Evolutionary conservation across 2,113 vertebrate species (phyloP), one percentile per base, ranked within the genome.

Genomic region (Oryzias woworae): DNA sequence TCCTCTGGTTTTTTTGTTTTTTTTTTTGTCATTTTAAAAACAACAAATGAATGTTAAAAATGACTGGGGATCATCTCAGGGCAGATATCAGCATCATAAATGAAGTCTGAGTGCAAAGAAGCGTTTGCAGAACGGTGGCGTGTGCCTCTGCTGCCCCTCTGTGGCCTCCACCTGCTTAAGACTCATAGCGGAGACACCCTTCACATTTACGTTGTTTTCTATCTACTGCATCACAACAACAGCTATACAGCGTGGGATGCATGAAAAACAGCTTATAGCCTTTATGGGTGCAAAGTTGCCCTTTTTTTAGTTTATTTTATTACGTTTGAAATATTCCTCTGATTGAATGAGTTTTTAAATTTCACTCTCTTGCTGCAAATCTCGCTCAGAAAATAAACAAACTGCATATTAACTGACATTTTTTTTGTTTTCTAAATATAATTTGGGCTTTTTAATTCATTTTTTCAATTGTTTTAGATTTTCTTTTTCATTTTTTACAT

Each of bases 131-230:
- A n/a, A 50, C 15, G 23, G 53, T 66, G 82, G 20, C 46, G 36
- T 78, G 84, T 80, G 53, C 66, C 70, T 77, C 77, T 88, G 82
- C 84, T 87, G 85, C 88, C 88, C 76, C 82, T 81, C 78, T 75
- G 83, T 84, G 86, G 84, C 66, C 53, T 74, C 71, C 68, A 6
- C 1, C 68, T 46, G 76, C 14, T 31, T 31, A 50, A 47, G 44
- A 14, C 62, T 48, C 22, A 36, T 18, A 51, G 49, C 17, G 24
- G 23, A 24, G 23, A 16, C 23, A 18, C 4, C 20, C 36, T 58
- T 63, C 24, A 3, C 42, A 8, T 14, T 49, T 28, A 50, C 56
- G 52, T 70, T 69, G 16, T 68, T 75, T 73, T 63, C 49, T 57
- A 63, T 56, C 67, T 46, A 59, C 56, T 8, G 50, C 14, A 50